phyloP scores from a whole-genome alignment of 2,888 invertebrate genomes.

The Diaprepes abbreviatus region DNA sequence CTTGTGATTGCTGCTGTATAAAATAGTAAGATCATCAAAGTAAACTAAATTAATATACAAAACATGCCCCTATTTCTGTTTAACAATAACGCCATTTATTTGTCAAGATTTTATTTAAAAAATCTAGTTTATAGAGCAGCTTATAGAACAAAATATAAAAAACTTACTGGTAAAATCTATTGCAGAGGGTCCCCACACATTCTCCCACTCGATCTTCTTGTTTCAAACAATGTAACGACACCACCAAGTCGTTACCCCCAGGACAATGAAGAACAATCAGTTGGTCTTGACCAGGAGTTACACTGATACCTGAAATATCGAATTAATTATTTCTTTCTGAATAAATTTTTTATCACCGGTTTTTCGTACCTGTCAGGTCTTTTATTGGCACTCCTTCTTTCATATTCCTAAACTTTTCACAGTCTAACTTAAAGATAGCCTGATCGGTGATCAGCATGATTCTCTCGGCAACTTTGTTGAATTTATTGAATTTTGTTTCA shows the following conservation, averaged over 20 bases:
- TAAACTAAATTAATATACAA: neutral
- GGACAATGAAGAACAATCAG: slow-evolving; percentile 89
- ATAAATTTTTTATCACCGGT: neutral
- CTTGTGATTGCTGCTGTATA: too few species aligned
- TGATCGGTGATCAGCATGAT: slow-evolving; percentile 90
- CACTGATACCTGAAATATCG: slow-evolving; percentile 71
- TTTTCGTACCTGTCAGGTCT: slow-evolving; percentile 74
- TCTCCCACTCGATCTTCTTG: slow-evolving; percentile 88
- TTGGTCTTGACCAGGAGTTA: slow-evolving; percentile 90
- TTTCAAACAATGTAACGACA: slow-evolving; percentile 74
- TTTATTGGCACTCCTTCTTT: slow-evolving; percentile 75
- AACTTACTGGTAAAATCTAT: slow-evolving; percentile 83
- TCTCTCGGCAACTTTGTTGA: slow-evolving; percentile 80
- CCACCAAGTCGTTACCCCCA: slow-evolving; percentile 90
- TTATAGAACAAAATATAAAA: too few species aligned
- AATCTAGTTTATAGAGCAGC: too few species aligned
- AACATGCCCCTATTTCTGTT: too few species aligned
- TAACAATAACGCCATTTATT: too few species aligned
- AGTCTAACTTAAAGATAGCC: slow-evolving; percentile 89
- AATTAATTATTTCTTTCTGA: neutral
- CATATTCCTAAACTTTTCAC: slow-evolving; percentile 87
- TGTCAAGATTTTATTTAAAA: too few species aligned
- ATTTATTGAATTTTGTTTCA: slow-evolving; percentile 79
- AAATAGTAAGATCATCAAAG: too few species aligned
- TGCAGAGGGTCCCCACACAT: slow-evolving; percentile 84